phyloP scores from a whole-genome alignment of 1,140 invertebrate genomes.

The Eupristina koningsbergeri region DNA sequence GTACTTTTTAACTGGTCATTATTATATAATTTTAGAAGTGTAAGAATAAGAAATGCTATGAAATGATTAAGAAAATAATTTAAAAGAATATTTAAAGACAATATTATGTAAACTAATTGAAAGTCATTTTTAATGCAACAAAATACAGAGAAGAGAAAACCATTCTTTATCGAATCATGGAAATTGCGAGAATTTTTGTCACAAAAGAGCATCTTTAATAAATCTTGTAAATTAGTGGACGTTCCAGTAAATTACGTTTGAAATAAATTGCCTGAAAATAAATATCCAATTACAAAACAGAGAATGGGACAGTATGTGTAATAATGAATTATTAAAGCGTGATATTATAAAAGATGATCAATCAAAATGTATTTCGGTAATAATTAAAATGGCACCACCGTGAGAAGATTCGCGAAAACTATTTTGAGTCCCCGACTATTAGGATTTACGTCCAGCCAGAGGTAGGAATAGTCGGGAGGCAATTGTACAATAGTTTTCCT shows the following conservation, averaged over 20 bases:
- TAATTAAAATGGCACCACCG: background rate
- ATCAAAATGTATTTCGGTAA: background rate
- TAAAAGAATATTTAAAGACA: too few species aligned
- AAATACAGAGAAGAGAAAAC: too few species aligned
- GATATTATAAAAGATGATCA: background rate
- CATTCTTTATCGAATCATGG: too few species aligned
- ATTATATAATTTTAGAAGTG: too few species aligned
- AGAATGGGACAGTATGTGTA: background rate
- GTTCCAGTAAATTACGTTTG: background rate
- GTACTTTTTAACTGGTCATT: too few species aligned
- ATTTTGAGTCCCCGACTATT: background rate
- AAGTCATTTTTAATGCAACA: too few species aligned
- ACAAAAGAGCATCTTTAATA: background rate
- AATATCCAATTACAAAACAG: background rate
- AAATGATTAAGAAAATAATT: too few species aligned
- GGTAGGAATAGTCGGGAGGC: background rate
- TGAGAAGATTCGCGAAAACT: background rate
- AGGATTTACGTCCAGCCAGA: background rate
- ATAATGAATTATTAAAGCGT: background rate
- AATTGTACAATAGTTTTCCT: background rate
- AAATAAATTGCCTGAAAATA: background rate
- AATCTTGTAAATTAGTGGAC: background rate
- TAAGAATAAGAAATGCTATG: too few species aligned
- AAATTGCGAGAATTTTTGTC: background rate
- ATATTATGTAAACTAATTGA: too few species aligned